phyloP scores from a whole-genome alignment of 2,797 vertebrate genomes.

The Myripristis murdjan region DNA sequence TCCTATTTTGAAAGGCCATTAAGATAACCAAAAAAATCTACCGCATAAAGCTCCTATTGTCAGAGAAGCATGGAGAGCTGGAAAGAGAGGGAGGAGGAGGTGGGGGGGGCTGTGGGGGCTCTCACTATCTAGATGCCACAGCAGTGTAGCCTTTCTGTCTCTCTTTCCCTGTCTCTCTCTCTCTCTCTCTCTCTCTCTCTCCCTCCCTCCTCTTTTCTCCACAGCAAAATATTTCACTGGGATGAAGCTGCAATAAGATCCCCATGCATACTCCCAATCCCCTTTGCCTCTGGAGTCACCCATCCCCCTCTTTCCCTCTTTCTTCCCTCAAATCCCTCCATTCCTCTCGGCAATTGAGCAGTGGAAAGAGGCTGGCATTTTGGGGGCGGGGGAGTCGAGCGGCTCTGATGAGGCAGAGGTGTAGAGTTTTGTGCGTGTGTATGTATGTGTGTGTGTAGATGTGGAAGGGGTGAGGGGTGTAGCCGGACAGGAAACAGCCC shows the following conservation, averaged over 20 bases:
- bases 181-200: slow-evolving; percentile 54
- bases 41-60: slow-evolving; percentile 78
- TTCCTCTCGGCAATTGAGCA: slow-evolving; percentile 84
- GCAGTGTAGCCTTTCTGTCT: slow-evolving; percentile 65
- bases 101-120: slow-evolving; percentile 69
- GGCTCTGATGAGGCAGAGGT: slow-evolving; percentile 75
- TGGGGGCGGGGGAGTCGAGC: slow-evolving; percentile 68
- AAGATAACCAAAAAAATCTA: slow-evolving; percentile 57
- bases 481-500: slow-evolving; percentile 82
- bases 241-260: slow-evolving; percentile 85
- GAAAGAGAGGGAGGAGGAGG: too few species aligned
- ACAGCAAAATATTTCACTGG: slow-evolving; percentile 79
- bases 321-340: slow-evolving; percentile 88
- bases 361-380: slow-evolving; percentile 85
- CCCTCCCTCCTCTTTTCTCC: too few species aligned
- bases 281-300: slow-evolving; percentile 68
- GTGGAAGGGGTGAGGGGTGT: slow-evolving; percentile 37
- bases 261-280: slow-evolving; percentile 76
- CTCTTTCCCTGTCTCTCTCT: slow-evolving; percentile 45
- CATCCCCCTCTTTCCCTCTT: slow-evolving; percentile 82
- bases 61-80: slow-evolving; percentile 56
- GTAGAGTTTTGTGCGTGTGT: slow-evolving; percentile 81
- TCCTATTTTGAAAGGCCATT: slow-evolving; percentile 66
- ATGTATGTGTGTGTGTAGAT: slow-evolving; percentile 54
- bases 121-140: slow-evolving; percentile 74